Conservation (phyloP, 2,888 invertebrate species). For the Limnephilus lunatus region DNA sequence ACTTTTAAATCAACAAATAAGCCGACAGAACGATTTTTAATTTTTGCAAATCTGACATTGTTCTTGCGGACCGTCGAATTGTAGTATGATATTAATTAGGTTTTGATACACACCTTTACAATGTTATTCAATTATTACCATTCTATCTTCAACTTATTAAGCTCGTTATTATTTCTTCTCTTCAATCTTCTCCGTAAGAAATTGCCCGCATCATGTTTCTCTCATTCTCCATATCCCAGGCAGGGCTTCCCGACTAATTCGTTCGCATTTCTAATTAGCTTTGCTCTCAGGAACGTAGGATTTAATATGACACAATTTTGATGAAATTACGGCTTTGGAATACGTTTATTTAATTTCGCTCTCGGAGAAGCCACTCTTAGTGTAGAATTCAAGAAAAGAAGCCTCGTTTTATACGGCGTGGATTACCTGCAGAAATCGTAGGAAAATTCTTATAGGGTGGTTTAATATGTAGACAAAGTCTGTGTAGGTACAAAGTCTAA, state of each 20-base stretch:
- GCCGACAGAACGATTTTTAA: no score
- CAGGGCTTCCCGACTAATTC: conserved; percentile 32
- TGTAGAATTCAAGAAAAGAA: not conserved
- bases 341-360: conserved; percentile 8
- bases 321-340: conserved; percentile 36
- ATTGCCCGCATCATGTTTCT: not conserved
- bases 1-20: no score
- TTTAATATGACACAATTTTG: conserved; percentile 35
- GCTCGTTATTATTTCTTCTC: conserved; percentile 1
- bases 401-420: not conserved
- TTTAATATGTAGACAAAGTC: no score
- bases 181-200: not conserved
- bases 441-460: no score
- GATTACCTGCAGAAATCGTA: not conserved
- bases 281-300: conserved; percentile 35
- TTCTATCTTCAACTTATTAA: not conserved
- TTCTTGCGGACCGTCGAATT: no score
- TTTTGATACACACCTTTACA: not conserved
- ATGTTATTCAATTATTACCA: not conserved
- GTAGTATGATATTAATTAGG: no score
- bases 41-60: no score
- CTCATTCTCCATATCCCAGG: not conserved
- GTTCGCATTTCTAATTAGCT: conserved; percentile 49
- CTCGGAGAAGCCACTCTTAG: conserved; percentile 12
- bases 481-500: no score